phyloP scores from a whole-genome alignment of 2,888 invertebrate species.

The Orthosia gothica region DNA sequence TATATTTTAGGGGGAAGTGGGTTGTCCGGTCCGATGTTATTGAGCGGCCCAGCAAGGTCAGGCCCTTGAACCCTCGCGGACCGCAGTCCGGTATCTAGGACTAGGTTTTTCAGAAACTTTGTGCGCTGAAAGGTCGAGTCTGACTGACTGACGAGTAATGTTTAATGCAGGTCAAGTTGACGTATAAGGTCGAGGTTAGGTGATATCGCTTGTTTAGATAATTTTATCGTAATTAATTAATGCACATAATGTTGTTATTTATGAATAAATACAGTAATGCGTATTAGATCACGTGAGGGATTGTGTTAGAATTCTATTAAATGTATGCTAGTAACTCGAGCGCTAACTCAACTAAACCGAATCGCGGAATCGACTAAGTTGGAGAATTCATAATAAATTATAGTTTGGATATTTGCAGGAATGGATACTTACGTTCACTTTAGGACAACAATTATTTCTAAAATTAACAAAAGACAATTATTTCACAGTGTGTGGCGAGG shows the following conservation, averaged over 20 bases:
- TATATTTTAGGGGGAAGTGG: constrained; percentile 68
- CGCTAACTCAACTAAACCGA: neutral
- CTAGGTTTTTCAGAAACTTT: constrained; percentile 70
- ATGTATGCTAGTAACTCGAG: neutral
- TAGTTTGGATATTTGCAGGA: neutral
- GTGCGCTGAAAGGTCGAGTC: constrained; percentile 75
- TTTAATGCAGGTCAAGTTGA: constrained; percentile 71
- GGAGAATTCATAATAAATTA: neutral
- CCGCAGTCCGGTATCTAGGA: constrained; percentile 71
- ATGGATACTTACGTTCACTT: neutral
- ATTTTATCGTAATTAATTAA: constrained; percentile 19
- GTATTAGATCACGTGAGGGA: constrained; percentile 13
- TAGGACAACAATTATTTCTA: no score
- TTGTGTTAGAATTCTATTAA: neutral
- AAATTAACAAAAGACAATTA: neutral
- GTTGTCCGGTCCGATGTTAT: constrained; percentile 95
- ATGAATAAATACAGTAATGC: neutral
- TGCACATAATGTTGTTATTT: constrained; percentile 15
- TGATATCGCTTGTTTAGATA: constrained; percentile 30
- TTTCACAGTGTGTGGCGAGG: constrained; percentile 96
- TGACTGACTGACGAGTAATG: constrained; percentile 74
- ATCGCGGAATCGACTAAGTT: neutral
- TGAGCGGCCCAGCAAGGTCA: constrained; percentile 96
- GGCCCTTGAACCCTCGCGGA: constrained; percentile 95
- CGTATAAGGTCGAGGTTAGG: constrained; percentile 46